Evolutionary conservation across 2,888 invertebrate genomes (phyloP), one percentile per base, ranked within the genome.

Genomic region (Ctena decussata): DNA sequence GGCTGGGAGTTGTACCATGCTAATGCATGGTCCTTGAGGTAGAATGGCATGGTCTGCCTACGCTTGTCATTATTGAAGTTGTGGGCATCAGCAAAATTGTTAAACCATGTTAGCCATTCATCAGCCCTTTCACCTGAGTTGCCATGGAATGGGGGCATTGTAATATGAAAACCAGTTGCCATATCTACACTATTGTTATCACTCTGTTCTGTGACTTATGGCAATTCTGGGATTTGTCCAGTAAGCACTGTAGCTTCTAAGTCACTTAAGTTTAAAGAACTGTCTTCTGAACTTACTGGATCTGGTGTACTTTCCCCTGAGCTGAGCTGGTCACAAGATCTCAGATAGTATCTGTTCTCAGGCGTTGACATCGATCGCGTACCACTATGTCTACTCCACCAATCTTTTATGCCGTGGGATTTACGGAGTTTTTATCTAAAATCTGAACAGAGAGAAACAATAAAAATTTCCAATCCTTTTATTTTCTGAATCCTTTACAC

Each of bases 331-430:
- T 60, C 65, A 24, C n/a, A 1, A 5, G 35, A 65, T 65, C 35
- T 27, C 35, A 65, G 35, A 35, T 65, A 65, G 35, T 65, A 65
- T 32, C 35, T 21, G 24, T 65, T 65, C 30, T 35, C 35, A 15
- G 35, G 65, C 35, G 18, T 32, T 65, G 65, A 8, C 65, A 65
- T 65, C 18, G 65, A 5, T 32, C 32, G 35, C 35, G 65, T 18
- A 65, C 65, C 65, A 21, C 65, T 60, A n/a, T n/a, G n/a, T n/a
- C 6, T 35, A 32, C 65, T 24, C 65, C 21, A 21, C 65, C 21
- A 65, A 65, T 46, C 65, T 65, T 35, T 65, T 32, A 65, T 65
- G 65, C 65, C n/a, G n/a, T n/a, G n/a, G n/a, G n/a, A n/a, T n/a
- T n/a, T n/a, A n/a, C n/a, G n/a, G n/a, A n/a, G n/a, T n/a, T n/a